Evolutionary conservation across 2,888 invertebrate species (phyloP), one percentile per base, ranked within the genome.

Genomic region (Teleogryllus oceanicus): DNA sequence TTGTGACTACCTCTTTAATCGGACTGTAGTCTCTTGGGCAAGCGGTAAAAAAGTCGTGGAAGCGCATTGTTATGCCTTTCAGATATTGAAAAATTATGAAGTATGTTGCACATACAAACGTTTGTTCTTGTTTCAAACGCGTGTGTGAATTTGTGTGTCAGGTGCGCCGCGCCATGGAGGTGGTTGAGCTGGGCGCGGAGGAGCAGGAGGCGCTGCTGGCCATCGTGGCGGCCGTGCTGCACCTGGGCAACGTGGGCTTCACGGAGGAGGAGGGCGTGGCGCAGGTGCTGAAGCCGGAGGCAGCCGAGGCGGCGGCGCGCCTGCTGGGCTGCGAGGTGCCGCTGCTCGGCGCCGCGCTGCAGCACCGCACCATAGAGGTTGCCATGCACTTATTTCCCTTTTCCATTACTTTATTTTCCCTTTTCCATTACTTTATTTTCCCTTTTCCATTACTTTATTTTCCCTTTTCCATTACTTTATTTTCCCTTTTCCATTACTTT

Each of bases 291-390:
- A 91, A 91, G 83, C 90, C 91, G 12, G 93, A 94, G 82, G 87
- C 89, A 50, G 62, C 62, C 16, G n/a, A 13, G 62, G 62, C 62
- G 62, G 62, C 62, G 62, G 62, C 62, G 16, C 13, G 16, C 93
- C 89, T 97, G 24, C 88, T 97, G 18, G 94, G 94, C 83, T 94
- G 95, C 81, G 88, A 92, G 84, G 87, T 90, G 37, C 87, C 89
- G 1, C 89, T 91, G 83, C 88, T 97, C 76, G 90, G 90, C 21
- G 90, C 92, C 50, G 94, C 94, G 0, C 89, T 97, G 49, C 95
- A 94, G 0, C 92, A 94, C 87, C 92, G 95, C 82, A 97, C 96
- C 2, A 97, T 97, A 84, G 93, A 95, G 84, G 96, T 96, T 92
- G 92, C 37, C 37, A 37, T 37, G 4, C 8, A 37, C 37, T 37